Evolutionary conservation across 2,888 invertebrate species (phyloP), one percentile per base, ranked within the genome.

Genomic region (Quadroppia sp.): DNA sequence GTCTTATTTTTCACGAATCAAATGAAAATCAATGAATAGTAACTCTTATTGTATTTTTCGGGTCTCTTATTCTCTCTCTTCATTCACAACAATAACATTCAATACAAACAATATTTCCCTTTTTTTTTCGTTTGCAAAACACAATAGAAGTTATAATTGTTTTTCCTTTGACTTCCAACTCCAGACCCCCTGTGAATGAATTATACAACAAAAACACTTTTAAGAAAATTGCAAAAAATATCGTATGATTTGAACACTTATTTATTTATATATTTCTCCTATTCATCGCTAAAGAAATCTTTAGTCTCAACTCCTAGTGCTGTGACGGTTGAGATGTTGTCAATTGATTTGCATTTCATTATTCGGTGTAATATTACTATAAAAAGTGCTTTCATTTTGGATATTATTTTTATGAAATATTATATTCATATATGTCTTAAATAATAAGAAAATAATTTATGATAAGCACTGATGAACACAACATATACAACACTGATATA

Each of bases 21-120:
- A 48, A 48, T 48, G 48, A 48, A 48, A 48, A 48, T 48, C 48
- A 48, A 48, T 48, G 48, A 20, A 48, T 48, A 48, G 45, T 45
- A n/a, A 45, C 20, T 48, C 20, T n/a, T 48, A 20, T 48, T 48
- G 48, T 48, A 48, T 48, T 48, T 48, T 48, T 48, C 20, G n/a
- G 1, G n/a, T 48, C 15, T 45, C 45, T 13, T 20, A 20, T 48
- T 9, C 48, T 48, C 20, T 20, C 20, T 48, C 20, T n/a, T 48
- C 48, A 48, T 48, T 48, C 48, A 48, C n/a, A 48, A 48, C 48
- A 48, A n/a, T 20, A 48, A 20, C 48, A 48, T 3, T 45, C 40
- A 40, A 40, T 40, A 40, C 7, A 40, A 40, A 40, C 13, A 6
- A 9, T 40, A 40, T 40, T 9, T 17, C n/a, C n/a, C 20, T 48